Evolutionary conservation across 2,113 vertebrate species (phyloP), one percentile per base, ranked within the genome.

Genomic region (Ciconia boyciana): DNA sequence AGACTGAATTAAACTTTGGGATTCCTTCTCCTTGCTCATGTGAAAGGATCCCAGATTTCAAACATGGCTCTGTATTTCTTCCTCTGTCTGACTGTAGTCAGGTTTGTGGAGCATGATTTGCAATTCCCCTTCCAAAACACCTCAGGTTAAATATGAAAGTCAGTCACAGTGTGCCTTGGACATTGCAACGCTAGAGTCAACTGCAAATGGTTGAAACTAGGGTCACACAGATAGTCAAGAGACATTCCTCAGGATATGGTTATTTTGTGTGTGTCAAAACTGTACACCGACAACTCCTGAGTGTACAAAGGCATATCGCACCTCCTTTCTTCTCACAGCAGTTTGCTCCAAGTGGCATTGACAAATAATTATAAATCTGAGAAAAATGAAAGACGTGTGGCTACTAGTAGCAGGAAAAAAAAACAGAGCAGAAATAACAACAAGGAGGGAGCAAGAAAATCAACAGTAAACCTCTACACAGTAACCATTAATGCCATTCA

Each of bases 271-370:
- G 62, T 76, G n/a, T 43, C n/a, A 51, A 77, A 83, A 61, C 5
- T 61, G 14, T 26, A 10, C 1, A 1, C 20, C 52, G 34, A 16
- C 29, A 89, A 3, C 41, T 89, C 41, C 19, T 43, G 13, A 74
- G 64, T 1, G 0, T 49, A 39, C 20, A 52, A 46, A 51, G 25
- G 39, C 2, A 1, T 44, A 26, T 34, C 14, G 3, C 9, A 75
- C 12, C n/a, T 81, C 32, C 19, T 72, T 77, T 93, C 29, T 77
- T 80, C 54, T 74, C 36, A 36, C 8, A 28, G 10, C 28, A 70
- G 4, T 54, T 83, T 81, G 19, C 17, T 70, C 32, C 21, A 74
- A 87, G 21, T 39, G 28, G 9, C 16, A 29, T 29, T 12, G n/a
- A 82, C 25, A 75, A 49, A 48, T 32, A 54, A 41, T 28, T 41